Evolutionary conservation across 2,113 vertebrate species (phyloP), one percentile per base, ranked within the genome.

Genomic region (Rhadina sibilatrix): DNA sequence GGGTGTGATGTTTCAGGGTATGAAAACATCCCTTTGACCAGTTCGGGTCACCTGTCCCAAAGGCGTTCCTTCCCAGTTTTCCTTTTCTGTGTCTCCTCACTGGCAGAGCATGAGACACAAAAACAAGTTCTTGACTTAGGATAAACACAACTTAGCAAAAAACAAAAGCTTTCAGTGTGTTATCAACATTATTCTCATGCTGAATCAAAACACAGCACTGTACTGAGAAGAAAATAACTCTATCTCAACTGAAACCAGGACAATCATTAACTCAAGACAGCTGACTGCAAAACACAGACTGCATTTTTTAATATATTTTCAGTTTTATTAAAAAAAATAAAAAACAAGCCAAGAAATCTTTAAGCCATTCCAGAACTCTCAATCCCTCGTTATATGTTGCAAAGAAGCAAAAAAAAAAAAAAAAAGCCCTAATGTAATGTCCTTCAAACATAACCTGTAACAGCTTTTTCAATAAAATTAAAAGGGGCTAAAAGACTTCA

Each of bases 41-140:
- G 7, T 53, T 47, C 0, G 0, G 24, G 24, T 47, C 61, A 60
- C 14, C 8, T 21, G 5, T 31, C 17, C 53, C 13, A 33, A n/a
- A 13, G 15, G 7, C 7, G 17, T 3, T 66, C n/a, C 38, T 74
- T 75, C 46, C 11, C 13, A 47, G 9, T n/a, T 82, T 75, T 68
- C 9, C 9, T 74, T 47, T 54, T 35, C 16, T 30, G 28, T 21
- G 22, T 35, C 23, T 52, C 28, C 28, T 71, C 65, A 35, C 24
- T 42, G 49, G 30, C 49, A 80, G 30, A 42, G 3, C 40, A 35
- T 6, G 17, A 56, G 35, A 42, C 30, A 63, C 21, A 68, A 30
- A 59, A 76, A 46, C 21, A 5, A 10, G 24, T 25, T 30, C 6
- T 46, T 49, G 24, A 30, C 7, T 38, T 53, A 47, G n/a, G 20